These are phyloP conservation scores for Ptiloglossa arizonensis DNA, from an alignment of 1,140 invertebrate species.

Conservation along the genomic window DNA sequence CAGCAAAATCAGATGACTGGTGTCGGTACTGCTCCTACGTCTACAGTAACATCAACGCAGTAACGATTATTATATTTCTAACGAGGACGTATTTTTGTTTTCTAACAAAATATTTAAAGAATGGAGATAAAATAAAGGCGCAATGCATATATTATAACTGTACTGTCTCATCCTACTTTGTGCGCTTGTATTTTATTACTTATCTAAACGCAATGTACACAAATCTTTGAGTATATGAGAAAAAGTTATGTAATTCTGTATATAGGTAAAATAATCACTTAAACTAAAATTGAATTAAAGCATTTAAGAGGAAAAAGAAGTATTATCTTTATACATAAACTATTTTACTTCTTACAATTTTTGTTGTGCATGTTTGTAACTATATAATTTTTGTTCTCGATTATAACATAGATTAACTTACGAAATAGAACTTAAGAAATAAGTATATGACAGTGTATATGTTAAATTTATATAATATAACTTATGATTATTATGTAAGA, in stretches of 20 bases:
- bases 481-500: slow-evolving; percentile 9
- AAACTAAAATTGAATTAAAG: slow-evolving; percentile 30
- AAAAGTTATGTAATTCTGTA: slow-evolving; percentile 59
- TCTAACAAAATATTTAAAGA: slow-evolving; percentile 50
- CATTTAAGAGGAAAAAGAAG: not conserved
- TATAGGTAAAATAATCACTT: slow-evolving; percentile 54
- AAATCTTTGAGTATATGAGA: slow-evolving; percentile 29
- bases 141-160: slow-evolving; percentile 12
- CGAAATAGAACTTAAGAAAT: slow-evolving; percentile 1
- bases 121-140: slow-evolving; percentile 32
- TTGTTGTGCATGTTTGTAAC: not conserved
- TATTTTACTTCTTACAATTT: not conserved
- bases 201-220: slow-evolving; percentile 60
- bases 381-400: not conserved
- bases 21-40: slow-evolving; percentile 43
- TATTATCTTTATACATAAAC: slow-evolving; percentile 12
- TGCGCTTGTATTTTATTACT: slow-evolving; percentile 58
- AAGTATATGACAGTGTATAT: slow-evolving; percentile 4
- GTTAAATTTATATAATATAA: not conserved
- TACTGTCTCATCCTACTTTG: slow-evolving; percentile 27
- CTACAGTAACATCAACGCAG: slow-evolving; percentile 65
- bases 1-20: slow-evolving; percentile 68
- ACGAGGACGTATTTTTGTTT: slow-evolving; percentile 44
- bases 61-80: slow-evolving; percentile 59
- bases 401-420: not conserved